phyloP scores from a whole-genome alignment of 1,140 invertebrate species.

The Asbolus verrucosus region DNA sequence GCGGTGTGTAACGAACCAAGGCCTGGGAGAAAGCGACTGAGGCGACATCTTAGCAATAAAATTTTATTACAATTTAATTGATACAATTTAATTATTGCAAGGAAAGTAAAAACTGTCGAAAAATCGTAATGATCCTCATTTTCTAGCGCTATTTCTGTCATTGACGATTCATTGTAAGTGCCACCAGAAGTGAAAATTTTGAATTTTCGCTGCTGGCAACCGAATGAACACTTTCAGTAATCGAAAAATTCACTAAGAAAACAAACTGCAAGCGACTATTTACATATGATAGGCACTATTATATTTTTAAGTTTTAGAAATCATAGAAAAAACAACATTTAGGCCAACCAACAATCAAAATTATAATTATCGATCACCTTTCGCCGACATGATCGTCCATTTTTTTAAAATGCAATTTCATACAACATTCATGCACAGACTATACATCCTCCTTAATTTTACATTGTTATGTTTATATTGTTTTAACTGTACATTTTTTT shows the following conservation, averaged over 20 bases:
- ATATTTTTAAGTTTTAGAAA: slow-evolving; percentile 2
- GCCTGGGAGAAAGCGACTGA: background rate
- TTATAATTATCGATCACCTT: slow-evolving; percentile 1
- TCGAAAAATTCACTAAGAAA: slow-evolving; percentile 5
- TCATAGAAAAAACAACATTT: slow-evolving; percentile 14
- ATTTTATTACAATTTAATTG: slow-evolving; percentile 37
- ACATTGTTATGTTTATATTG: background rate
- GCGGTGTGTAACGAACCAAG: too few species aligned
- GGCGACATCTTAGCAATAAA: slow-evolving; percentile 5
- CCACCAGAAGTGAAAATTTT: background rate
- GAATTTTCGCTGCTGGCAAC: background rate
- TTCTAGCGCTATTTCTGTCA: background rate
- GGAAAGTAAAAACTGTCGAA: slow-evolving; percentile 30
- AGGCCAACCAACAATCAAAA: slow-evolving; percentile 25
- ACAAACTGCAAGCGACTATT: slow-evolving; percentile 35
- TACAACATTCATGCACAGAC: slow-evolving; percentile 32
- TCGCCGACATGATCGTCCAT: background rate
- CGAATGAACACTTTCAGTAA: background rate
- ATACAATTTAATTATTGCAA: slow-evolving; percentile 25
- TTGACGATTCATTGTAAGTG: background rate
- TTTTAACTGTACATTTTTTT: background rate
- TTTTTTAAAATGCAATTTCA: slow-evolving; percentile 31
- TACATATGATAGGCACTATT: slow-evolving; percentile 36
- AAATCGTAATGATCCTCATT: slow-evolving; percentile 12
- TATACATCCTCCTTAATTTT: slow-evolving; percentile 24